Conservation (phyloP, 2,113 vertebrate genomes). For the Sialia sialis region DNA sequence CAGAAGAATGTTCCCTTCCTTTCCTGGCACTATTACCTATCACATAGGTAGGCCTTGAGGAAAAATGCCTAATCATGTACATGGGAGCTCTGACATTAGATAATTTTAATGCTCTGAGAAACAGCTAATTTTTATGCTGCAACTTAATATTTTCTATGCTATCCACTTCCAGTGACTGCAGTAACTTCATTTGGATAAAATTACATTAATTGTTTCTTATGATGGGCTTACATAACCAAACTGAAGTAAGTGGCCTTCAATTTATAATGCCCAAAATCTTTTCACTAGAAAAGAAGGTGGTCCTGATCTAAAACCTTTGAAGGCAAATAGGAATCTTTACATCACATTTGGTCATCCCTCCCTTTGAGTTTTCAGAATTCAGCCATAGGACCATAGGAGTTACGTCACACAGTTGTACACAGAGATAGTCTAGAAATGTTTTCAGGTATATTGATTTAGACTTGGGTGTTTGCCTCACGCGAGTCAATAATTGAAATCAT, state of each 20-base stretch:
- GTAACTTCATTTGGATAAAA: neutral
- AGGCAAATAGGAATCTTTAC: neutral
- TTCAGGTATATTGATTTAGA: neutral
- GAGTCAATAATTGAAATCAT: neutral
- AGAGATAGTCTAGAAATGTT: neutral
- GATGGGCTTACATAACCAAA: neutral
- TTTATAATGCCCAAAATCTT: neutral
- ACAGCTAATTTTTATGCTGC: neutral
- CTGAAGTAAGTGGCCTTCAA: neutral
- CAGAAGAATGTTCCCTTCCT: neutral
- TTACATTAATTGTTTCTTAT: neutral
- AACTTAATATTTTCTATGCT: neutral
- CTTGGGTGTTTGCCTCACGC: neutral
- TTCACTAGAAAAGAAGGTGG: neutral
- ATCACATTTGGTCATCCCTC: rapidly evolving
- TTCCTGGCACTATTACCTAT: neutral
- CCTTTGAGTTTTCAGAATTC: neutral
- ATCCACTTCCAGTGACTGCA: neutral
- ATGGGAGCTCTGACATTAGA: neutral
- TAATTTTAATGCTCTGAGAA: neutral
- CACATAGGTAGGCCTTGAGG: neutral
- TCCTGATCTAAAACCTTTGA: neutral
- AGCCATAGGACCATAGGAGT: neutral
- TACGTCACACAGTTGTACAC: neutral
- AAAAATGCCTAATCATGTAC: neutral